Evolutionary conservation across 2,888 invertebrate species (phyloP), one percentile per base, ranked within the genome.

Genomic region (Doris montereyensis): DNA sequence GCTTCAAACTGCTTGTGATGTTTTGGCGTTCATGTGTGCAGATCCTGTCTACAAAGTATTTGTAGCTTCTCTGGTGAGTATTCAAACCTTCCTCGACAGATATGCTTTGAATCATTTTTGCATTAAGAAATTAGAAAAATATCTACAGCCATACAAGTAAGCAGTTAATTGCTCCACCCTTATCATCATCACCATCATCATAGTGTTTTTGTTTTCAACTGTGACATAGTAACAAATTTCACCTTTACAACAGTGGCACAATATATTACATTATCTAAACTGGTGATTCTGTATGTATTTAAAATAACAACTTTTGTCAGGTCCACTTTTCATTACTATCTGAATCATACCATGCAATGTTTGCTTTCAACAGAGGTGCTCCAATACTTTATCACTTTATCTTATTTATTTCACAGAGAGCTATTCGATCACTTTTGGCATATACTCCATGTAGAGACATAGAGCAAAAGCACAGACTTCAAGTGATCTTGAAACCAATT

Each of bases 31-130:
- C 83, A 88, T 91, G 86, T 89, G 89, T 80, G 88, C 89, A 35
- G 92, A 92, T 84, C 92, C 92, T 13, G 92, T 92, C 5, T 92
- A 92, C 84, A 91, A 90, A 84, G 92, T 92, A 28, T 92, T 91
- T 86, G 89, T 91, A 17, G 91, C 91, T 62, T 89, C 89, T 70
- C 83, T 92, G 86, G 92, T 92, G 83, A 87, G 91, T 88, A 13
- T 26, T 41, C n/a, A n/a, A n/a, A n/a, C n/a, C n/a, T n/a, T n/a
- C n/a, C n/a, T n/a, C n/a, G n/a, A n/a, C n/a, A 5, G 34, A 13
- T 35, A 28, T 21, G 26, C 0, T 65, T 65, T 21, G 17, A 65
- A n/a, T 21, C 24, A n/a, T n/a, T n/a, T n/a, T 10, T 8, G 10
- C 52, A 52, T 52, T 52, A 10, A 17, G 13, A 10, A 17, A 10